Conservation (phyloP, 2,113 vertebrate genomes). For the Trematomus loennbergii region DNA sequence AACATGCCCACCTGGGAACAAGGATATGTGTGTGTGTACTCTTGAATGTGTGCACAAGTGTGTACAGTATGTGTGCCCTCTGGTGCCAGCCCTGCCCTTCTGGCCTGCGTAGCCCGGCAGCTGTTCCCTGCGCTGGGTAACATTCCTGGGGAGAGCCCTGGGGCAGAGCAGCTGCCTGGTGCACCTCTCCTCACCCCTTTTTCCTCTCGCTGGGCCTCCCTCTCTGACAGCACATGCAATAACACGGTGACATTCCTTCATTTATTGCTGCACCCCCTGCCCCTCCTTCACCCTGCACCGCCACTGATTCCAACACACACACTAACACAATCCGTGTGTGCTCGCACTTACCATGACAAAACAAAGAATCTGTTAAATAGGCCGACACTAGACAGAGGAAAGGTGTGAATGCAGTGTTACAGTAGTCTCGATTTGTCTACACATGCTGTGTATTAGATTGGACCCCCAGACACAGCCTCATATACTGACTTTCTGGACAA, state of each 20-base stretch:
- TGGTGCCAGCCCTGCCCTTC: conserved; percentile 67
- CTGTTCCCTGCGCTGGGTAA: conserved; percentile 73
- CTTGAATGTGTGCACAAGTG: conserved; percentile 1
- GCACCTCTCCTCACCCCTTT: conserved; percentile 54
- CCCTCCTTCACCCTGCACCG: conserved; percentile 7
- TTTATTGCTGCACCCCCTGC: conserved; percentile 67
- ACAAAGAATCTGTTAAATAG: background rate
- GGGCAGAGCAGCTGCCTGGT: conserved; percentile 79
- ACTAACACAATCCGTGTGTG: background rate
- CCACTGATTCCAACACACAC: background rate
- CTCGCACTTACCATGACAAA: conserved; percentile 11
- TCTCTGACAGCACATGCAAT: conserved; percentile 72
- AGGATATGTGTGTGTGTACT: background rate
- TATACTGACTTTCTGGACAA: background rate
- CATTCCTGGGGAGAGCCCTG: conserved; percentile 82
- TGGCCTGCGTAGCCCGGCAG: conserved; percentile 69
- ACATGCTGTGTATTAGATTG: background rate
- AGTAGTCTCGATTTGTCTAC: background rate
- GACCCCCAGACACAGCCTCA: background rate
- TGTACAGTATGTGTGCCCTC: conserved; percentile 57
- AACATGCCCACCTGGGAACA: conserved; percentile 3
- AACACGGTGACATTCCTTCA: conserved; percentile 79
- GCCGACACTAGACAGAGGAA: background rate
- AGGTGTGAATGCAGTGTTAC: background rate
- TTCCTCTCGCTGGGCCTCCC: conserved; percentile 64